Evolutionary conservation across 2,797 vertebrate species (phyloP).

Genomic region (Eospalax fontanierii): DNA sequence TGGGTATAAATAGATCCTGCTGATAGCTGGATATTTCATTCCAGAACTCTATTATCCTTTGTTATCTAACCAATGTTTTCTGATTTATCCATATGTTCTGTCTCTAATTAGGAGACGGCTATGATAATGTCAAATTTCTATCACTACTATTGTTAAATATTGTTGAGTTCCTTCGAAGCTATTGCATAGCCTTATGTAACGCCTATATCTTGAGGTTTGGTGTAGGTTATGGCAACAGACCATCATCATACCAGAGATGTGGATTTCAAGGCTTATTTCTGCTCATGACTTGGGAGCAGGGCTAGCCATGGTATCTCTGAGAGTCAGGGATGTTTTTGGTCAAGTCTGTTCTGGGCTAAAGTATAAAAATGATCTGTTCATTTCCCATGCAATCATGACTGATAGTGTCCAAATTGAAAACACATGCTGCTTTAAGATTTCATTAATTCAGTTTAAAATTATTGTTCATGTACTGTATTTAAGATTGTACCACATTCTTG

Average conservation of each 20-base stretch:
- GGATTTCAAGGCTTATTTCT: conserved; percentile 40
- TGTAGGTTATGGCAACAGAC: conserved; percentile 18
- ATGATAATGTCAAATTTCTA: conserved; percentile 62
- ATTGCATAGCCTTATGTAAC: not conserved
- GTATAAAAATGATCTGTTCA: conserved; percentile 57
- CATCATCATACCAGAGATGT: not conserved
- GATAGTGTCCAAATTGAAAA: conserved; percentile 64
- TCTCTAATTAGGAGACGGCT: conserved; percentile 76
- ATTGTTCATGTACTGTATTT: conserved; percentile 57
- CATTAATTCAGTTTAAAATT: conserved; percentile 52
- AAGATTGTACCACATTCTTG: conserved; percentile 44
- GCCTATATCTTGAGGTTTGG: not conserved
- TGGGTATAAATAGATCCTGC: conserved; percentile 77
- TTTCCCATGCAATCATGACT: conserved; percentile 19
- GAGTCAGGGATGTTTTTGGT: conserved; percentile 23
- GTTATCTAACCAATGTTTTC: conserved; percentile 76
- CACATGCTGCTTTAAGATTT: conserved; percentile 51
- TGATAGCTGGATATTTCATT: conserved; percentile 82
- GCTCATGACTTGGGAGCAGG: not conserved
- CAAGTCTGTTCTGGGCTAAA: conserved; percentile 49
- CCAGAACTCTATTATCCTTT: conserved; percentile 71
- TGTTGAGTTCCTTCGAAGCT: not conserved
- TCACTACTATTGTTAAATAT: conserved; percentile 45
- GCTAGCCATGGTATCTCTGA: not conserved
- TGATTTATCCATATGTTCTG: conserved; percentile 68